Evolutionary conservation across 2,113 vertebrate species (phyloP).

Genomic region (Chloropsis hardwickii): DNA sequence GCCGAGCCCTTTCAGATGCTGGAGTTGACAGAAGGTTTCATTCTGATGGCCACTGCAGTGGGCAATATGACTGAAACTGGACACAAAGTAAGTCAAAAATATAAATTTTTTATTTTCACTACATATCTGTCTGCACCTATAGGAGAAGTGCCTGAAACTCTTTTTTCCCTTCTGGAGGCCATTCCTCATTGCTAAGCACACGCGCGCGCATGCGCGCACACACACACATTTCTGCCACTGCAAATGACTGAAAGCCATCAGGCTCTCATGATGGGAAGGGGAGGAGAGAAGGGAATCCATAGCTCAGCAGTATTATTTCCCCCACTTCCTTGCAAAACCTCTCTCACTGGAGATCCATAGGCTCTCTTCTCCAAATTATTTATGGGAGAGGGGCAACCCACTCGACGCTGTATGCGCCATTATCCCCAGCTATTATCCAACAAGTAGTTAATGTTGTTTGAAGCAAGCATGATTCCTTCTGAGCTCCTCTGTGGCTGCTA

Average conservation of each 20-base stretch:
- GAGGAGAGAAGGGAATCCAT: slow-evolving; percentile 43
- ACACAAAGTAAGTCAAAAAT: background rate
- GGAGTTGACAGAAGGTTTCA: background rate
- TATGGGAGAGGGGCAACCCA: slow-evolving; percentile 67
- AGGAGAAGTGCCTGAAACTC: background rate
- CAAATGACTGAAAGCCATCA: slow-evolving; percentile 17
- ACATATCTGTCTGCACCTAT: background rate
- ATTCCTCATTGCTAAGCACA: background rate
- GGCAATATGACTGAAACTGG: background rate
- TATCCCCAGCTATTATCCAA: slow-evolving; percentile 66
- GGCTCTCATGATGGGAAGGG: slow-evolving; percentile 17
- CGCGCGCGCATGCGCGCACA: background rate
- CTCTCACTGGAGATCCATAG: slow-evolving; percentile 52
- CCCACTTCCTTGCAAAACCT: slow-evolving; percentile 27
- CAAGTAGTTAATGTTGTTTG: slow-evolving; percentile 71
- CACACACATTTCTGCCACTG: background rate
- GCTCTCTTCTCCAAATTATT: slow-evolving; percentile 64
- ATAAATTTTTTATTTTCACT: background rate
- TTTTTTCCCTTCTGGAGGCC: background rate
- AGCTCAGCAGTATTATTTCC: slow-evolving; percentile 52
- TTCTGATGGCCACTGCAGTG: background rate
- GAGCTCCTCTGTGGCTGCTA: slow-evolving; percentile 61
- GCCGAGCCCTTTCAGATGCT: rapidly evolving
- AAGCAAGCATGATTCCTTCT: slow-evolving; percentile 67
- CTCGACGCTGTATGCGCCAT: slow-evolving; percentile 56